phyloP scores from a whole-genome alignment of 2,797 vertebrate genomes.

The Coreius guichenoti region DNA sequence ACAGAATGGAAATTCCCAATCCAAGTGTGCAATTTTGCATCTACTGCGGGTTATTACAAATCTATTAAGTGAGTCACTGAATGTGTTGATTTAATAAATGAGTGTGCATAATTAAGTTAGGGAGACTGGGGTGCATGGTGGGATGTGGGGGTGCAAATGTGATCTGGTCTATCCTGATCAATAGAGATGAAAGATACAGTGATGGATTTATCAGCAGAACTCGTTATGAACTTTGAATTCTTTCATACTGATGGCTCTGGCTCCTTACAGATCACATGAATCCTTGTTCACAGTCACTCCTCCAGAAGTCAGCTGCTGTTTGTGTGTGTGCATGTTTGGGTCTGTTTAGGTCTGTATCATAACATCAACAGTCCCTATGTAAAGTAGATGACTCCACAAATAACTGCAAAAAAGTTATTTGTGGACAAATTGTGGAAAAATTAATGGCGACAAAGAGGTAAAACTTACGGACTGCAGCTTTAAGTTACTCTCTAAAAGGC shows the following conservation, averaged over 20 bases:
- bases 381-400: too few species aligned
- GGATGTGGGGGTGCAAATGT: neutral
- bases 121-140: too few species aligned
- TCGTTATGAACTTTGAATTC: neutral
- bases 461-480: too few species aligned
- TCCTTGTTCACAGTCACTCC: neutral
- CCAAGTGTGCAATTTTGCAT: neutral
- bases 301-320: neutral
- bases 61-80: neutral
- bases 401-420: too few species aligned
- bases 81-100: neutral
- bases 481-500: neutral
- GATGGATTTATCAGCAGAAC: neutral
- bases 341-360: conserved; percentile 13
- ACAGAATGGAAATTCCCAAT: conserved; percentile 1
- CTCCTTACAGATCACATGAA: neutral
- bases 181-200: neutral
- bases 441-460: too few species aligned
- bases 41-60: neutral
- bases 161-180: neutral
- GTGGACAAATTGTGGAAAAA: too few species aligned
- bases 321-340: conserved; percentile 29
- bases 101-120: neutral
- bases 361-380: neutral
- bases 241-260: neutral